A percentile compares a stretch with the other conserved stretches of the same genome.
These are phyloP conservation scores for Chaenodraco wilsoni DNA, from an alignment of 2,797 vertebrate species.

Conservation along the genomic window DNA sequence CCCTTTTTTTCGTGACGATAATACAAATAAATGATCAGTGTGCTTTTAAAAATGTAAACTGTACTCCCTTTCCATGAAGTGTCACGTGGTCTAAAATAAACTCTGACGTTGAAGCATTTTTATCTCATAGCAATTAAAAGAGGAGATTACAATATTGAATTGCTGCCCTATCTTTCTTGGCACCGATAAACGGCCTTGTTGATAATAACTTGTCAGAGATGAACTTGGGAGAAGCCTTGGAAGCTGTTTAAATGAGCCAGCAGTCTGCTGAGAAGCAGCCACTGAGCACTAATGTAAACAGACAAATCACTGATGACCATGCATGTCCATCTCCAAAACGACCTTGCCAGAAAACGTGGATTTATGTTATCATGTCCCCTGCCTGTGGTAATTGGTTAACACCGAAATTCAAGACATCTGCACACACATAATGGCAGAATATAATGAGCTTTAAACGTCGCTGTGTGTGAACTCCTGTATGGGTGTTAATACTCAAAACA, in stretches of 20 bases:
- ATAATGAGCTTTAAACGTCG: constrained; percentile 3
- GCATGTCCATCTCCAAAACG: constrained; percentile 34
- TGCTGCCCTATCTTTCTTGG: constrained; percentile 41
- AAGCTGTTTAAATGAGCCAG: constrained; percentile 58
- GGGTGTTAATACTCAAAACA: neutral
- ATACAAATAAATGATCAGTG: constrained; percentile 20
- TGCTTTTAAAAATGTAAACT: constrained; percentile 13
- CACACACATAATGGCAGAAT: neutral
- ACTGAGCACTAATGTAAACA: constrained; percentile 57
- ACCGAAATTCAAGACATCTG: constrained; percentile 17
- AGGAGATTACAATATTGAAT: constrained; percentile 38
- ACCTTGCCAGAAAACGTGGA: constrained; percentile 54
- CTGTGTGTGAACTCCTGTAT: neutral
- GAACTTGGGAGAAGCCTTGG: constrained; percentile 71
- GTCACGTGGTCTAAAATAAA: constrained; percentile 29
- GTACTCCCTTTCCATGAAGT: neutral
- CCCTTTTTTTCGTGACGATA: neutral
- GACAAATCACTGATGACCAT: constrained; percentile 49
- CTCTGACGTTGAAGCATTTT: constrained; percentile 2
- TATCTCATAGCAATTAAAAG: constrained; percentile 37
- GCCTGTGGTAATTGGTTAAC: constrained; percentile 31
- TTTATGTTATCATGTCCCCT: constrained; percentile 2
- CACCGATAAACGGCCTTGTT: constrained; percentile 62
- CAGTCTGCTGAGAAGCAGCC: constrained; percentile 49
- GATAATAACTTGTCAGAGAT: constrained; percentile 62